phyloP scores from a whole-genome alignment of 2,113 vertebrate species.

The Herpailurus yagouaroundi region DNA sequence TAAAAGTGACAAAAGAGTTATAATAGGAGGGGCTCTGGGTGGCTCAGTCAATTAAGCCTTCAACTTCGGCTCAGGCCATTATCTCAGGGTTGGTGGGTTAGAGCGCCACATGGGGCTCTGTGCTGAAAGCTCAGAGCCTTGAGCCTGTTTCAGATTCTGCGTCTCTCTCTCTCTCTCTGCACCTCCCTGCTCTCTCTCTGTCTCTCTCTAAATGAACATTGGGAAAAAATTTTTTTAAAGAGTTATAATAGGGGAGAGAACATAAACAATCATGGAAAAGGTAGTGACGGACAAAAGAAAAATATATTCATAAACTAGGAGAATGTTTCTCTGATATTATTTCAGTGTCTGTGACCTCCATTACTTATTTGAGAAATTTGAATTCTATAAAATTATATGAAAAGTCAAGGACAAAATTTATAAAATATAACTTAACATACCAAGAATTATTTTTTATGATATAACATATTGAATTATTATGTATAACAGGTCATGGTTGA shows the following conservation, averaged over 20 bases:
- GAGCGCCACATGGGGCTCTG: too few relatives aligned
- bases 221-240: background rate
- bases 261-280: background rate
- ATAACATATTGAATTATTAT: background rate
- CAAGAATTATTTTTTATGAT: background rate
- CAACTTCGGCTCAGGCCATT: too few relatives aligned
- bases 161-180: too few relatives aligned
- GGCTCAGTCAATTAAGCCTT: too few relatives aligned
- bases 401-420: background rate
- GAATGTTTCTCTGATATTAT: background rate
- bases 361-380: background rate
- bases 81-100: too few relatives aligned
- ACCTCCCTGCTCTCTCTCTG: too few relatives aligned
- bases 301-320: background rate
- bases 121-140: too few relatives aligned
- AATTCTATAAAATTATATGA: background rate
- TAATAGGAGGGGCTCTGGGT: background rate
- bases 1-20: background rate
- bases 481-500: background rate
- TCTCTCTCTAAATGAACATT: too few relatives aligned
- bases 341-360: background rate
- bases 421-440: background rate
- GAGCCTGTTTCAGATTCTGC: too few relatives aligned
- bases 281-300: background rate
- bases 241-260: background rate